A percentile compares a stretch with the other conserved stretches of the same genome.
Conservation (phyloP, 2,797 vertebrate species). For the Esox lucius region DNA sequence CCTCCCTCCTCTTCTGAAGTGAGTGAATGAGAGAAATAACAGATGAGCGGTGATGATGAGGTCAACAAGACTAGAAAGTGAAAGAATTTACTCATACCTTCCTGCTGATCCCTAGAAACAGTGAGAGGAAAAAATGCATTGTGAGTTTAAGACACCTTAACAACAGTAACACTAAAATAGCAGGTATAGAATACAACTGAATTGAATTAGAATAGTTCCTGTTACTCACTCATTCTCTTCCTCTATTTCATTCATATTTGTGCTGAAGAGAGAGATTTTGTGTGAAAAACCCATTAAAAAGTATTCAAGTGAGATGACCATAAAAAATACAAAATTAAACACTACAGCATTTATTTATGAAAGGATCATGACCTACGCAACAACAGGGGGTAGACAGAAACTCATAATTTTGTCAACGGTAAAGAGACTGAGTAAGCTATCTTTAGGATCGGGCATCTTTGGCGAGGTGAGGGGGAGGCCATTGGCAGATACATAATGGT, state of each 20-base stretch:
- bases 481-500: conserved; percentile 38
- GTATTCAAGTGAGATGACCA: neutral
- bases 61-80: neutral
- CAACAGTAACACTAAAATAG: neutral
- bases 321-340: too few species aligned
- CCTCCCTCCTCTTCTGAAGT: conserved; percentile 64
- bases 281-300: neutral
- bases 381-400: neutral
- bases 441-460: neutral
- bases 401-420: neutral
- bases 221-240: conserved; percentile 64
- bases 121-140: conserved; percentile 13
- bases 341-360: neutral
- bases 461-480: conserved; percentile 10
- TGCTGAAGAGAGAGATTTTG: conserved; percentile 36
- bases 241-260: conserved; percentile 61
- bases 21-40: neutral
- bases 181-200: neutral
- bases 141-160: conserved; percentile 2
- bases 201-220: neutral
- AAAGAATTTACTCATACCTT: conserved; percentile 51
- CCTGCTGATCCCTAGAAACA: conserved; percentile 52
- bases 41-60: neutral
- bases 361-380: neutral
- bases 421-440: neutral